phyloP scores from a whole-genome alignment of 2,888 invertebrate genomes.

The Amphipyra tragopoginis region DNA sequence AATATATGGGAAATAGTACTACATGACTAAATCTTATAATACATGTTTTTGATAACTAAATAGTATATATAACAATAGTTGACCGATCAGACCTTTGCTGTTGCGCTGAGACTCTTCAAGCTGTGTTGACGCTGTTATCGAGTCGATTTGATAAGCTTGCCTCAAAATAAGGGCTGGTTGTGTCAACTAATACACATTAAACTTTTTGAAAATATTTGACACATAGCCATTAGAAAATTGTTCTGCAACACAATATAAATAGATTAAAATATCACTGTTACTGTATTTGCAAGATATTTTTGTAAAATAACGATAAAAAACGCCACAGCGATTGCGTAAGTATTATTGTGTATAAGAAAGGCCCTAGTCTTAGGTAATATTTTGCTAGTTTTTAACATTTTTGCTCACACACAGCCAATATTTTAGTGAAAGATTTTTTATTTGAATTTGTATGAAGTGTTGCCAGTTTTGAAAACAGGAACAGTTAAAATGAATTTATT shows the following conservation, averaged over 20 bases:
- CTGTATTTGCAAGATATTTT: conserved; percentile 74
- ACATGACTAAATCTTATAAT: conserved; percentile 14
- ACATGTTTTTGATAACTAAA: conserved; percentile 20
- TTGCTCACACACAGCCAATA: conserved; percentile 81
- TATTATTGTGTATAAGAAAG: conserved; percentile 79
- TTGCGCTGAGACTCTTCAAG: too few relatives aligned
- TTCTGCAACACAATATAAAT: conserved; percentile 55
- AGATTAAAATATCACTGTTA: conserved; percentile 70
- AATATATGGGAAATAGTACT: neutral
- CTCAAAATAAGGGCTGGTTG: neutral
- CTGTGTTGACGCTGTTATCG: neutral
- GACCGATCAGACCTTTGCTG: neutral
- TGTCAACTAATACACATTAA: conserved; percentile 1
- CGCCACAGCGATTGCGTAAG: conserved; percentile 65
- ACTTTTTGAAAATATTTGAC: conserved; percentile 22
- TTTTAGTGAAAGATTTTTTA: conserved; percentile 55
- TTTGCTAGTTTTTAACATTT: conserved; percentile 74
- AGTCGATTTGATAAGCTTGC: neutral
- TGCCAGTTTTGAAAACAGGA: conserved; percentile 45
- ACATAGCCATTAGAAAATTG: conserved; percentile 48
- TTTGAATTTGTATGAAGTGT: conserved; percentile 50
- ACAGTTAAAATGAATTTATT: conserved; percentile 34
- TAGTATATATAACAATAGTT: conserved; percentile 20
- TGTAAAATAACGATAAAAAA: conserved; percentile 65
- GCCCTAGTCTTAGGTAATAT: conserved; percentile 85